Evolutionary conservation across 2,113 vertebrate species (phyloP), one percentile per base, ranked within the genome.

Genomic region (Tachycineta bicolor): DNA sequence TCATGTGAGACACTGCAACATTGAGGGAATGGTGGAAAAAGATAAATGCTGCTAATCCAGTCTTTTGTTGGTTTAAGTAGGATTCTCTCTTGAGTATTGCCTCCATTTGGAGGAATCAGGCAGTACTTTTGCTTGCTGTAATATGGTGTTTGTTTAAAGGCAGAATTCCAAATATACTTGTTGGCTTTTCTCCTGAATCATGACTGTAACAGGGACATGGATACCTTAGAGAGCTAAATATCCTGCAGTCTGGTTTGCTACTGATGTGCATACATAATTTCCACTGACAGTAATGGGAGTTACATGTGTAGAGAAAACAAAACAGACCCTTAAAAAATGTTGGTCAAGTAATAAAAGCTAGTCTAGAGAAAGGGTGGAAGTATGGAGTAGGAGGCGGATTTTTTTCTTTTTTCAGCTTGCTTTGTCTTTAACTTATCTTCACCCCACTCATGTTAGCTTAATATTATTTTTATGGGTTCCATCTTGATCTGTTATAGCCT

Each of bases 201-300:
- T 74, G 92, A 74, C 63, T 95, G 71, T 94, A 94, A 80, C 69
- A 50, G 83, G 87, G 89, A 94, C 68, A 86, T 28, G 67, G 89
- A 94, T 93, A 96, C 85, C 85, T 94, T 91, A 59, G 93, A 96
- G 93, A 96, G 53, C 86, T 90, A 44, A 95, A 83, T 95, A 93
- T 93, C 83, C 86, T 90, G 74, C 47, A 75, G 60, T 89, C 93
- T 94, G 90, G 65, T 96, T 94, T 96, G 96, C 95, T 97, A 91
- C 91, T 93, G 94, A 94, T 94, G 94, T 82, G 56, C 71, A 65
- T 89, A 52, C 83, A 56, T 97, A 96, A 97, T 96, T 96, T 94
- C 73, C 58, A 83, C 83, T 97, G 97, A 91, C 91, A 93, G 80
- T 92, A 95, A 96, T 96, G 90, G 91, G 79, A 96, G 58, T 94